phyloP scores from a whole-genome alignment of 2,113 vertebrate genomes.

The Carettochelys insculpta region DNA sequence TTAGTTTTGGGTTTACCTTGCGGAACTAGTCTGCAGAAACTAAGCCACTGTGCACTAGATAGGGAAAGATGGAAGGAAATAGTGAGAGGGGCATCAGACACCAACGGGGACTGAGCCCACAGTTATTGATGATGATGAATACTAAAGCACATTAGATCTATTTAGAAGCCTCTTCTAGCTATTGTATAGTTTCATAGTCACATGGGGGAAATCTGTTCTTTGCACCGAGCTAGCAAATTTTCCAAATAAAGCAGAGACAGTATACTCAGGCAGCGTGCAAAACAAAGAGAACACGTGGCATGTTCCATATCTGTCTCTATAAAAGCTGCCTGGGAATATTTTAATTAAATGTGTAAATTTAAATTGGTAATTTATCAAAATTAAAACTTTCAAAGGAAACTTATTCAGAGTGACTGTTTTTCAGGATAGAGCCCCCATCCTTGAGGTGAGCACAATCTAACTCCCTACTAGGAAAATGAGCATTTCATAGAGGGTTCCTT shows the following conservation, averaged over 20 bases:
- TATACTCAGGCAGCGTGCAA: neutral
- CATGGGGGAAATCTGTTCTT: neutral
- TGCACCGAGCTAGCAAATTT: neutral
- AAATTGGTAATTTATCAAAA: constrained; percentile 15
- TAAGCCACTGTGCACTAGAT: no score
- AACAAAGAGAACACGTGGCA: neutral
- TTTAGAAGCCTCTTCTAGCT: neutral
- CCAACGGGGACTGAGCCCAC: no score
- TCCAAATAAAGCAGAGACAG: neutral
- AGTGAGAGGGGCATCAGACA: no score
- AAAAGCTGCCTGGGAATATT: neutral
- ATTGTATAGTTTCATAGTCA: neutral
- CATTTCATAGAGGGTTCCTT: neutral
- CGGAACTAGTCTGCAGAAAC: no score
- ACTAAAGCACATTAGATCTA: neutral
- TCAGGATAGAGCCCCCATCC: no score
- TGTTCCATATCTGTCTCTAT: fast-evolving
- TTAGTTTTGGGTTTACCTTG: no score
- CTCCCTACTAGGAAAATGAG: neutral
- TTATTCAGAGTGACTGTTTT: neutral
- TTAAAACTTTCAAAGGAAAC: neutral
- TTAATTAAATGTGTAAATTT: neutral
- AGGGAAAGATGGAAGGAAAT: no score
- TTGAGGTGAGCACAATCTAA: neutral
- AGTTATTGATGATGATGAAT: no score